phyloP scores from a whole-genome alignment of 2,113 vertebrate genomes.

The Seriola rivoliana region DNA sequence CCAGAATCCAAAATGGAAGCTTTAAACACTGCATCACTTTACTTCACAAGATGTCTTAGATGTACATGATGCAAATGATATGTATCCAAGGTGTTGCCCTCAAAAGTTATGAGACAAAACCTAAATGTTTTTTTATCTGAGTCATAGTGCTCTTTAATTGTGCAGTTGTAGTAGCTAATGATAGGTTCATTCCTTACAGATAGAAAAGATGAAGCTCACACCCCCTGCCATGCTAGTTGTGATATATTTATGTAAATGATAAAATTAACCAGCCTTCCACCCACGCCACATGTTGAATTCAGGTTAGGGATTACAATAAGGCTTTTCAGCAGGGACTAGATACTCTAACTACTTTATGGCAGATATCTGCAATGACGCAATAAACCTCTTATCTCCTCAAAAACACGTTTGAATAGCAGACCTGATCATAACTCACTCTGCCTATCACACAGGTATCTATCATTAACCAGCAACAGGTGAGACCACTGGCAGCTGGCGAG shows the following conservation, averaged over 20 bases:
- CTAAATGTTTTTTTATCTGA: background rate
- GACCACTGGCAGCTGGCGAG: background rate
- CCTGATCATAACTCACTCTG: background rate
- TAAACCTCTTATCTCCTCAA: conserved; percentile 4
- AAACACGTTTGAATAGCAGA: conserved; percentile 1
- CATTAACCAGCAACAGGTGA: conserved; percentile 30
- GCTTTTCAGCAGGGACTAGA: background rate
- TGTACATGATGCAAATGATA: background rate
- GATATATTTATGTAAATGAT: background rate
- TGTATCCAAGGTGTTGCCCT: no score
- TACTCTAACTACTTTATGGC: conserved; percentile 13
- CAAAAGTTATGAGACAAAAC: no score
- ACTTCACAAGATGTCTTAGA: no score
- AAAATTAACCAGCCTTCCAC: conserved; percentile 3
- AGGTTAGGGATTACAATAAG: background rate
- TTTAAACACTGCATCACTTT: no score
- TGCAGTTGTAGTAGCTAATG: no score
- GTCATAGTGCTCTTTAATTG: background rate
- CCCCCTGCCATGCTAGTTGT: background rate
- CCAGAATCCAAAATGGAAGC: background rate
- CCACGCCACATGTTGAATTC: background rate
- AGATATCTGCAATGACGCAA: conserved; percentile 16
- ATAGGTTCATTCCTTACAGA: no score
- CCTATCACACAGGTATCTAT: conserved; percentile 2
- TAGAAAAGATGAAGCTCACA: background rate